Conservation (phyloP, 2,113 vertebrate genomes). For the Gopherus evgoodei region DNA sequence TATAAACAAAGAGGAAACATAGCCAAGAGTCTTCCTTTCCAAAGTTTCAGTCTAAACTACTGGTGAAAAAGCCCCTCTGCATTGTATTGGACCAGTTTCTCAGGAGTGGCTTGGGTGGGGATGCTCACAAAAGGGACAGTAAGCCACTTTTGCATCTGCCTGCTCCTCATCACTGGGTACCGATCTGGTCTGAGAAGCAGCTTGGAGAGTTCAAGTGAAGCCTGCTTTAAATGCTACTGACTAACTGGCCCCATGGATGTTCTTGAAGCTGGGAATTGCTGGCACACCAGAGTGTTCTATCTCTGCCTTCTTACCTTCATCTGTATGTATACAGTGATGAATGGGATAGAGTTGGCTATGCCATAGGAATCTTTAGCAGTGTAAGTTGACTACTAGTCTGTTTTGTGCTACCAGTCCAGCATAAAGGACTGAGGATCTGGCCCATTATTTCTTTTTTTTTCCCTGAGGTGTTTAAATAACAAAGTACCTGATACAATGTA, state of each 20-base stretch:
- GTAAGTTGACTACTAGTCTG: background rate
- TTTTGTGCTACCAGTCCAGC: background rate
- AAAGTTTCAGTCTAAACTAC: background rate
- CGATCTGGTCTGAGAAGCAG: background rate
- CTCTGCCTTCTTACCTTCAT: background rate
- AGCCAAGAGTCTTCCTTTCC: background rate
- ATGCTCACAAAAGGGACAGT: background rate
- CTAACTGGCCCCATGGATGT: background rate
- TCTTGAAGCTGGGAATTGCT: background rate
- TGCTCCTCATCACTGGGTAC: background rate
- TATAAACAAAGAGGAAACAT: background rate
- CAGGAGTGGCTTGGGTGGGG: background rate
- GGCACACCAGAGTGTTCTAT: background rate
- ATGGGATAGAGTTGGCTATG: background rate
- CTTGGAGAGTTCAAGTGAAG: background rate
- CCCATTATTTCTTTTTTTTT: background rate
- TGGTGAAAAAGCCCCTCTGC: background rate
- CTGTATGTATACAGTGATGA: background rate
- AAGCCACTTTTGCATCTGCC: background rate
- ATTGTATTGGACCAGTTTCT: background rate
- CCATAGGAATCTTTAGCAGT: background rate
- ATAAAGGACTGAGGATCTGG: background rate
- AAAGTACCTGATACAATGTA: background rate
- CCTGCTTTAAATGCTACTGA: background rate
- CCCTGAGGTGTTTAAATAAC: background rate